Percentiles rank a stretch among this genome's conserved stretches.
phyloP scores from a whole-genome alignment of 2,888 invertebrate genomes.

The Cryptus viduatorius region DNA sequence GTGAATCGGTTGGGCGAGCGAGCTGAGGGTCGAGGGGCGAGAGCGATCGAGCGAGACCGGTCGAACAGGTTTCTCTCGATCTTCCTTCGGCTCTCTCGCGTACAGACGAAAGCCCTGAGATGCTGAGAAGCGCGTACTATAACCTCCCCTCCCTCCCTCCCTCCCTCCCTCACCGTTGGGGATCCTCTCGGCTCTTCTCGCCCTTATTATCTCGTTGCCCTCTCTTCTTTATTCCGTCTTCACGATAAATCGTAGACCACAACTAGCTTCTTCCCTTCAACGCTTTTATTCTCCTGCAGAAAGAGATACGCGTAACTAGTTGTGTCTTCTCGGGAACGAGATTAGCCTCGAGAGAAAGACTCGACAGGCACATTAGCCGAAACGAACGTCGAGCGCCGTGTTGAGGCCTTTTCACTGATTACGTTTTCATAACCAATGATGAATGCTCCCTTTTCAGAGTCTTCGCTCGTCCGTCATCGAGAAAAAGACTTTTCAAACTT shows the following conservation, averaged over 20 bases:
- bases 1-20: slow-evolving; percentile 73
- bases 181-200: slow-evolving; percentile 71
- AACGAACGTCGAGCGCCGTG: neutral
- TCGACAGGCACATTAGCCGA: neutral
- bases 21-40: slow-evolving; percentile 20
- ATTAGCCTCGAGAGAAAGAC: neutral
- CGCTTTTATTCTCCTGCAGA: neutral
- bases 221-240: slow-evolving; percentile 55
- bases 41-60: slow-evolving; percentile 75
- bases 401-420: neutral
- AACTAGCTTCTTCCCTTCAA: slow-evolving; percentile 24
- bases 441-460: no score
- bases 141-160: slow-evolving; percentile 68
- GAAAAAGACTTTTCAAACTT: no score
- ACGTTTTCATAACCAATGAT: slow-evolving; percentile 1
- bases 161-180: slow-evolving; percentile 78
- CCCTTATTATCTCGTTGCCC: slow-evolving; percentile 57
- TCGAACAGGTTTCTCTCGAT: slow-evolving; percentile 81
- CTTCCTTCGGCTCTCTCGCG: slow-evolving; percentile 55
- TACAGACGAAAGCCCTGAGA: slow-evolving; percentile 79
- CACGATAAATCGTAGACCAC: slow-evolving; percentile 20
- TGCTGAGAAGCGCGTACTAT: slow-evolving; percentile 61
- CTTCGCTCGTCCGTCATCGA: no score
- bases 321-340: neutral
- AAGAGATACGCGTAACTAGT: neutral